A percentile compares a stretch with the other conserved stretches of the same genome.
Evolutionary conservation across 2,113 vertebrate genomes (phyloP).

Genomic region (Atherinomorus stipes): DNA sequence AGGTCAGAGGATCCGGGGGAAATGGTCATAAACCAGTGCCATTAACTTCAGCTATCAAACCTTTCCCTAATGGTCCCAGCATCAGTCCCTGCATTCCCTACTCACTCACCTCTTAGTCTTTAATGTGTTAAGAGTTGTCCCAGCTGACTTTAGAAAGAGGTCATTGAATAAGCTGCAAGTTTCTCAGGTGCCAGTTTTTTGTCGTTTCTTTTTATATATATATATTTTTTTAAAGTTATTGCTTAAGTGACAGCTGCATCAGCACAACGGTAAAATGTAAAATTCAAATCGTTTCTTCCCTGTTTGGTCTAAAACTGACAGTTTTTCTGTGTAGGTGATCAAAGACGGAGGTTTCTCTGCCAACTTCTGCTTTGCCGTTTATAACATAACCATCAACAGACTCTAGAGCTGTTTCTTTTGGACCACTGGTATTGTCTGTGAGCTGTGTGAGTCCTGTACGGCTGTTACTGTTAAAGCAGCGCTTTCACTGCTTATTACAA

Average conservation of each 20-base stretch:
- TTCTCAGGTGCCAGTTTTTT: conserved; percentile 30
- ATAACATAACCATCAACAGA: conserved; percentile 8
- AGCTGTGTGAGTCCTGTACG: conserved; percentile 21
- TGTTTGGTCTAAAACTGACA: neutral
- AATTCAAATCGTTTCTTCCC: neutral
- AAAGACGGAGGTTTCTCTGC: neutral
- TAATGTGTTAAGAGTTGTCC: conserved; percentile 36
- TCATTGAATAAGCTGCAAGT: conserved; percentile 14
- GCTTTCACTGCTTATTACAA: conserved; percentile 49
- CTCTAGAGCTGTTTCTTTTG: conserved; percentile 4
- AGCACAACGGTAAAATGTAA: neutral
- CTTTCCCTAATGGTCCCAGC: conserved; percentile 38
- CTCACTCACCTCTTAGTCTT: conserved; percentile 14
- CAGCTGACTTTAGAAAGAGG: conserved; percentile 24
- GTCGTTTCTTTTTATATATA: too few relatives aligned
- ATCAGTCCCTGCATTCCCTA: conserved; percentile 7
- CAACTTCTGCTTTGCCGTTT: neutral
- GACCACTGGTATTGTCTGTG: conserved; percentile 43
- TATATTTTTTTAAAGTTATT: conserved; percentile 20
- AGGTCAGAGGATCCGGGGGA: conserved; percentile 62
- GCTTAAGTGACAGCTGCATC: conserved; percentile 19
- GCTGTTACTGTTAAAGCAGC: conserved; percentile 39
- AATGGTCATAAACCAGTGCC: conserved; percentile 66
- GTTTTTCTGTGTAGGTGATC: neutral
- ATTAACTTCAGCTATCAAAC: conserved; percentile 57